Evolutionary conservation across 2,113 vertebrate species (phyloP).

Genomic region (Colaptes auratus): DNA sequence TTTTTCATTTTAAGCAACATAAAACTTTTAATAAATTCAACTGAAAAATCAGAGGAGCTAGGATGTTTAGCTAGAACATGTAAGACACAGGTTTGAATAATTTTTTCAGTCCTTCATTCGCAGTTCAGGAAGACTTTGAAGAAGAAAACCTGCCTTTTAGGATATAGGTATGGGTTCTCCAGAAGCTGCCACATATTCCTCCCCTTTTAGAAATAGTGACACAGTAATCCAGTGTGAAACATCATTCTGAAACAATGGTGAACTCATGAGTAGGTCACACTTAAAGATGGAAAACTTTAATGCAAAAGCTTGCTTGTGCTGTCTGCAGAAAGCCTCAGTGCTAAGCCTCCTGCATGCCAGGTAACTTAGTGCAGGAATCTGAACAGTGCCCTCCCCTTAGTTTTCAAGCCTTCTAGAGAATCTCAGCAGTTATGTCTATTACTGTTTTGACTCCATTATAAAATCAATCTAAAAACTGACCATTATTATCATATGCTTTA

Average conservation of each 20-base stretch:
- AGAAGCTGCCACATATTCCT: too few species aligned
- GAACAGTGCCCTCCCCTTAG: neutral
- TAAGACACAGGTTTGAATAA: accelerated
- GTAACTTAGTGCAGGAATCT: neutral
- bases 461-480: neutral
- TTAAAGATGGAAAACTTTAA: neutral
- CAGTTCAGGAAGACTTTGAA: neutral
- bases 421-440: neutral
- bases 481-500: neutral
- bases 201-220: too few species aligned
- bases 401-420: neutral
- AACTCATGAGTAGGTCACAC: neutral
- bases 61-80: neutral
- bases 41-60: neutral
- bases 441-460: neutral
- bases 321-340: neutral
- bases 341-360: accelerated
- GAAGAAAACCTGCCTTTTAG: neutral
- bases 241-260: neutral
- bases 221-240: too few species aligned
- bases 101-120: neutral
- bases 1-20: neutral
- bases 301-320: neutral
- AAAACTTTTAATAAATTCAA: neutral
- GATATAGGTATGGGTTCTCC: neutral